Evolutionary conservation across 2,888 invertebrate genomes (phyloP).

Genomic region (Dynastes tityus): DNA sequence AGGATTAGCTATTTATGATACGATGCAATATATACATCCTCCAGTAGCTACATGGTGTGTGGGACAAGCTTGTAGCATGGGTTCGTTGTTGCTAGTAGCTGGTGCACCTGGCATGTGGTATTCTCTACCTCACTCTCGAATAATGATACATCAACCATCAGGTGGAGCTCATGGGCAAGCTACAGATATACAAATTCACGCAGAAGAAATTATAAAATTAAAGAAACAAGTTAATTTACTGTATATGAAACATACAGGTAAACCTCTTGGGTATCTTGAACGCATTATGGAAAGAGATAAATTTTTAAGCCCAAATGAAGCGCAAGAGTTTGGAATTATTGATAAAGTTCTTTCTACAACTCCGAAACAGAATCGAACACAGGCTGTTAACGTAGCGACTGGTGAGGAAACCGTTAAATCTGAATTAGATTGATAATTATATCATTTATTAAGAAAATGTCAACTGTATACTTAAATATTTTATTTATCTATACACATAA

Average conservation of each 20-base stretch:
- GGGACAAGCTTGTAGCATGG: slow-evolving; percentile 99
- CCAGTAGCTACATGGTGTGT: slow-evolving; percentile 98
- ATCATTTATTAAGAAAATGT: background rate
- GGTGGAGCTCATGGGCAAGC: slow-evolving; percentile 97
- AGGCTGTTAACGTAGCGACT: slow-evolving; percentile 35
- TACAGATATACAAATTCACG: slow-evolving; percentile 98
- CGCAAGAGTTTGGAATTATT: slow-evolving; percentile 93
- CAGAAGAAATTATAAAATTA: slow-evolving; percentile 95
- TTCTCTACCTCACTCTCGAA: slow-evolving; percentile 95
- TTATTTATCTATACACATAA: slow-evolving; percentile 32
- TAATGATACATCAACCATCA: slow-evolving; percentile 99
- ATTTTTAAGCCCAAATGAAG: slow-evolving; percentile 94
- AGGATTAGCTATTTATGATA: slow-evolving; percentile 98
- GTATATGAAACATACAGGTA: slow-evolving; percentile 94
- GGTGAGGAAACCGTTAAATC: slow-evolving; percentile 48
- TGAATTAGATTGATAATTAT: slow-evolving; percentile 47
- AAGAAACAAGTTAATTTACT: slow-evolving; percentile 92
- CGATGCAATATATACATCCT: slow-evolving; percentile 99
- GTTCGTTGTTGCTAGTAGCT: slow-evolving; percentile 91
- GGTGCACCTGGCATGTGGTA: slow-evolving; percentile 92
- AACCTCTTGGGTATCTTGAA: slow-evolving; percentile 77
- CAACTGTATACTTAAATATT: slow-evolving; percentile 22
- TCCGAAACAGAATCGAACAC: slow-evolving; percentile 69
- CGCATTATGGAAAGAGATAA: slow-evolving; percentile 93
- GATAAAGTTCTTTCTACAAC: slow-evolving; percentile 94